Evolutionary conservation across 2,797 vertebrate genomes (phyloP).

Genomic region (Meda fulgida): DNA sequence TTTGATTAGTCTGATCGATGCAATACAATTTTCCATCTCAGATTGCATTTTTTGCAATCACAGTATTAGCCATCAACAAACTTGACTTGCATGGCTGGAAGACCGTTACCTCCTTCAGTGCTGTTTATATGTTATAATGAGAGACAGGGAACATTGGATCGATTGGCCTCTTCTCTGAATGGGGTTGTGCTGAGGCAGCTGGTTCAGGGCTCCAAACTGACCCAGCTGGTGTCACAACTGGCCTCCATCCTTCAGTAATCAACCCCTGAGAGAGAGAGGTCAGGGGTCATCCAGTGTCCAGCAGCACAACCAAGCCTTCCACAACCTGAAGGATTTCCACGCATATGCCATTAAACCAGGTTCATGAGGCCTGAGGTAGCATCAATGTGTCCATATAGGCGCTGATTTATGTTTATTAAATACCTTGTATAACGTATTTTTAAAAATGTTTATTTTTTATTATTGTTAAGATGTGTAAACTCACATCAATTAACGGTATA

Average conservation of each 20-base stretch:
- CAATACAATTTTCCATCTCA: not conserved
- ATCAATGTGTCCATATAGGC: not conserved
- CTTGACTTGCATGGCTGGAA: not conserved
- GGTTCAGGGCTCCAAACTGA: slow-evolving; percentile 71
- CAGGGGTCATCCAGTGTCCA: slow-evolving; percentile 52
- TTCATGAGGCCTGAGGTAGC: not conserved
- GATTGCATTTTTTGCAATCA: not conserved
- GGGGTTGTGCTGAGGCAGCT: slow-evolving; percentile 77
- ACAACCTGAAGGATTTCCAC: slow-evolving; percentile 37
- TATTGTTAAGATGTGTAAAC: not conserved
- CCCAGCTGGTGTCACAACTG: slow-evolving; percentile 75
- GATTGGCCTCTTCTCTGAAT: slow-evolving; percentile 75
- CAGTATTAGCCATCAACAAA: not conserved
- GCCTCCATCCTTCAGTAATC: slow-evolving; percentile 69
- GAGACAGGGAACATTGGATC: slow-evolving; percentile 56
- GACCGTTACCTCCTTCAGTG: slow-evolving; percentile 11
- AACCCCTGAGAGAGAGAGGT: slow-evolving; percentile 53
- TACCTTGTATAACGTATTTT: not conserved
- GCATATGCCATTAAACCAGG: not conserved
- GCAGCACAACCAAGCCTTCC: slow-evolving; percentile 23
- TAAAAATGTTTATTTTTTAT: not conserved
- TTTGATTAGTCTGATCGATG: not conserved
- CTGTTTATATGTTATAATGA: not conserved
- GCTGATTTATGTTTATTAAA: not conserved
- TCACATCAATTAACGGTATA: not conserved